Evolutionary conservation across 37 sponge, comb jelly and placozoan species (phyloP), one percentile per base, ranked within the genome.

Genomic region (Theonella swinhoei): DNA sequence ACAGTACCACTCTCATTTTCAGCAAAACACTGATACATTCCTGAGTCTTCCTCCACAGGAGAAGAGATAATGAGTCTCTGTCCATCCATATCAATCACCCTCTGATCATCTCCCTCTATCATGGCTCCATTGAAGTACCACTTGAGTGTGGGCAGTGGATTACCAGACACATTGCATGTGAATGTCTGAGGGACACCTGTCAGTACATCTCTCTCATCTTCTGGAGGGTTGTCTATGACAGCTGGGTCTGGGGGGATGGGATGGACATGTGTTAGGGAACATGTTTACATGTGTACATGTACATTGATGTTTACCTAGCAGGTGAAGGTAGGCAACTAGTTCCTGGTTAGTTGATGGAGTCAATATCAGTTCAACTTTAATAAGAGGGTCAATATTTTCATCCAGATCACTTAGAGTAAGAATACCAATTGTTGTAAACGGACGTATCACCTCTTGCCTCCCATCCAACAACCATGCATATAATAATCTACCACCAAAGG

Each of bases 11-110:
- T 33, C 24, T 9, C 64, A 70, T 85, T 85, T 60, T 29, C 61
- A 7, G 29, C 86, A 61, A 85, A 70, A 43, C 91, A 90, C 81
- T 90, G 91, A 76, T 85, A 90, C 69, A 90, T 77, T 24, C 91
- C 91, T 42, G 64, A 72, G 73, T 90, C 34, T 3, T 22, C 37
- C 40, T 43, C 58, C 17, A 20, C 4, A 0, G 76, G 71, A 1
- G 47, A 5, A 22, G 72, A 36, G n/a, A 79, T 77, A n/a, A 30
- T 69, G 30, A 80, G 67, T n/a, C n/a, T n/a, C 3, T 30, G 29
- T 32, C 41, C 70, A 14, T 42, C 73, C 23, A 30, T 69, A 17
- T 33, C n/a, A 2, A 17, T 42, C 60, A 62, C 70, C 4, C 47
- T 68, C 34, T n/a, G 20, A 2, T 30, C 62, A 30, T 2, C 29